Base-by-base conservation (phyloP, 2,888 invertebrate genomes). In the Dromius quadrimaculatus region DNA sequence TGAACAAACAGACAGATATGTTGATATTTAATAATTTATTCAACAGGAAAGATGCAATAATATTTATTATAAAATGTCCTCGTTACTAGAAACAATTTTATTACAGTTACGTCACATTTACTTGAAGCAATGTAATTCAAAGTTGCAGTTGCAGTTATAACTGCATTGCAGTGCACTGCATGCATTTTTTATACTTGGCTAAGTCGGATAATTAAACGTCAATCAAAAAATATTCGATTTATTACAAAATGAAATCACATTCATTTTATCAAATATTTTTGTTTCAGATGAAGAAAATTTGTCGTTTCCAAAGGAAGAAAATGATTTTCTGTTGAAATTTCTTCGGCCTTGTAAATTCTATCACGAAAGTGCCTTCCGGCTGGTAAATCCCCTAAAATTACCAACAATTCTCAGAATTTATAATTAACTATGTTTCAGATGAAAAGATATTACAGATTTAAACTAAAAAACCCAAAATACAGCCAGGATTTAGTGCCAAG, bases 301-400 rank as follows among this genome's bases (percentile, higher is more conserved):
- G 0, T 79, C 84, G 28, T 82, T 91, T 62, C 92, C 92, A 0
- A 75, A 86, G n/a, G 88, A 91, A 61, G 87, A 88, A 72, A 92
- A 92, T 76, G 87, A 88, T 1, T 94, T 88, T 77, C 85, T 94
- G 47, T 82, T 89, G 71, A 90, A 92, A 81, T 96, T 94, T 79
- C 83, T 96, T 47, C 86, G 96, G 71, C 95, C 95, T 0, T 90
- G 92, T 78, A 94, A 95, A 82, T 96, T 91, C 82, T 93, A 95
- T 79, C 88, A 93, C 0, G 90, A 93, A 61, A 90, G 93, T 75
- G 91, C 95, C 1, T 89, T 91, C 73, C 88, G 89, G 80, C 84
- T 92, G 82, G 91, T 93, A 84, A 83, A 85, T 11, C 2, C 9
- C 20, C n/a, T n/a, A n/a, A n/a, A n/a, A n/a, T n/a, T n/a, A n/a